These are phyloP conservation scores for Slavum lentiscoides DNA, from an alignment of 2,888 invertebrate genomes.

Conservation along the genomic window DNA sequence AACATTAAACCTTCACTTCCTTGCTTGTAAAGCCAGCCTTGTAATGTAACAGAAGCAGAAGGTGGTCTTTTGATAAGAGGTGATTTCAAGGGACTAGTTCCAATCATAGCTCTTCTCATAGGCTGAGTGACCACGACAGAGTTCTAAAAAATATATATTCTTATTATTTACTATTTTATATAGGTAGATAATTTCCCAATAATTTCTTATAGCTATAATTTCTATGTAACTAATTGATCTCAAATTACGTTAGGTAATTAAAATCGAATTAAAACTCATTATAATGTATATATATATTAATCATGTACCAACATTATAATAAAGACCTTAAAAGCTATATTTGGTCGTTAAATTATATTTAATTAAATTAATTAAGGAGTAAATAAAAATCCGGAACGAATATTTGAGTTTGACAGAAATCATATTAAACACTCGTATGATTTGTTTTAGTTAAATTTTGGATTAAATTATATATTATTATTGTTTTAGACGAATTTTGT, in stretches of 20 bases:
- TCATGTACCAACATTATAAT: no score
- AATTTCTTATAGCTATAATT: not conserved
- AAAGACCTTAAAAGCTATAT: no score
- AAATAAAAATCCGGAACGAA: no score
- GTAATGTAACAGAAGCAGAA: constrained; percentile 81
- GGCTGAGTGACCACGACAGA: constrained; percentile 49
- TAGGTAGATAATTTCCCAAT: not conserved
- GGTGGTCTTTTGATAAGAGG: constrained; percentile 82
- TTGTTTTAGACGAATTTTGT: no score
- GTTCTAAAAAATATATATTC: constrained; percentile 19
- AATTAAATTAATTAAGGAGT: no score
- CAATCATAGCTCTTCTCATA: constrained; percentile 48
- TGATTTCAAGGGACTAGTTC: constrained; percentile 65
- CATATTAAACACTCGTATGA: no score
- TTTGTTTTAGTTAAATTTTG: no score
- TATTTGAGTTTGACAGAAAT: no score
- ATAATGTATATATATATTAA: no score
- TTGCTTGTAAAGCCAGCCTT: constrained; percentile 90
- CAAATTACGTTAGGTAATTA: not conserved
- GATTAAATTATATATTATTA: no score
- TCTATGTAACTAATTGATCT: not conserved
- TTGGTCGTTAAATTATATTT: no score
- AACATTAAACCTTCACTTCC: constrained; percentile 90
- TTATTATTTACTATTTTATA: not conserved
- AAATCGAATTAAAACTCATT: no score